These are phyloP conservation scores for Microtus montanus DNA, from an alignment of 2,113 vertebrate species.

Conservation along the genomic window DNA sequence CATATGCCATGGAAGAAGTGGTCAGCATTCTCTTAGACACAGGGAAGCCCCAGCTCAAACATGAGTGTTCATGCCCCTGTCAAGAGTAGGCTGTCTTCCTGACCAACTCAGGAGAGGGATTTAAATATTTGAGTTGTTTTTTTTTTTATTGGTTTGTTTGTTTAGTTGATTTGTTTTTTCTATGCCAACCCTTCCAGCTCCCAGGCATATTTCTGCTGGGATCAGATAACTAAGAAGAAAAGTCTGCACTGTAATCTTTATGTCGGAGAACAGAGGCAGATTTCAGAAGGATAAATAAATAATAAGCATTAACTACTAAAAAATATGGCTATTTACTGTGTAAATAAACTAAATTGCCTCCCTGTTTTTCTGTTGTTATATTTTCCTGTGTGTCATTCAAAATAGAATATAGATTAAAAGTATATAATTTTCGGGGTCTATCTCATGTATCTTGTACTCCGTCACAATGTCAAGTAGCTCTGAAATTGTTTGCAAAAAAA, in stretches of 20 bases:
- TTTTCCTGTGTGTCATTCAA: conserved; percentile 38
- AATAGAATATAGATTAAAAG: conserved; percentile 24
- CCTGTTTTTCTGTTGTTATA: not conserved
- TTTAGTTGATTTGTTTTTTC: conserved; percentile 14
- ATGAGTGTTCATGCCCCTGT: not conserved
- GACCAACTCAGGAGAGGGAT: not conserved
- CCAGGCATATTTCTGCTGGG: conserved; percentile 49
- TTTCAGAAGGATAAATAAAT: conserved; percentile 19
- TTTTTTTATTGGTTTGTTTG: too few species aligned
- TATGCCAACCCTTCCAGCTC: conserved; percentile 15
- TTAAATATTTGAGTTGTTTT: conserved; percentile 48
- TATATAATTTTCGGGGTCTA: not conserved
- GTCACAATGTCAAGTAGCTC: conserved; percentile 77
- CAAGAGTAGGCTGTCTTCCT: not conserved
- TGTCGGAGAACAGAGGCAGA: conserved; percentile 52
- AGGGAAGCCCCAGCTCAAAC: not conserved
- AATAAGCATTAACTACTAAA: conserved; percentile 57
- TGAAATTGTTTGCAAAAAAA: conserved; percentile 87
- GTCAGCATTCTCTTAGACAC: not conserved
- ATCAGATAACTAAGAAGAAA: conserved; percentile 70
- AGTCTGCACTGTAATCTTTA: conserved; percentile 57
- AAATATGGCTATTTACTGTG: conserved; percentile 39
- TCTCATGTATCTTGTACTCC: conserved; percentile 65
- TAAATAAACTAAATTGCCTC: conserved; percentile 63
- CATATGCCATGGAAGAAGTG: not conserved